Evolutionary conservation across 2,888 invertebrate species (phyloP), one percentile per base, ranked within the genome.

Genomic region (Platerodrilus igneus): DNA sequence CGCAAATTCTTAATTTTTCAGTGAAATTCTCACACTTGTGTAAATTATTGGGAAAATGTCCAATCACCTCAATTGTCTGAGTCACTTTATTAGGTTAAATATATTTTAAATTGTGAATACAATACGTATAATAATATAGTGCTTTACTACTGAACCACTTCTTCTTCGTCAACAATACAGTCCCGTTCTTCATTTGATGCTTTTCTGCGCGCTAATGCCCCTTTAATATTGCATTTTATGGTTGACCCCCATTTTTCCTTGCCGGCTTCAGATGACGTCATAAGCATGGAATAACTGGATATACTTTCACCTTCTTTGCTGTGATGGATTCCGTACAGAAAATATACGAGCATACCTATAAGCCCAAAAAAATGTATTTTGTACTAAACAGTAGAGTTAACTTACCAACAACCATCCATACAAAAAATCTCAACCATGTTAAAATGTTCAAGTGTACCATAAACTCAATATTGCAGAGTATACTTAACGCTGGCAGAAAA

Each of bases 361-460:
- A 34, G 37, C 44, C 26, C 16, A 47, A 27, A 48, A 20, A 39
- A 44, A 20, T 21, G 10, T 32, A 11, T 25, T 15, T 36, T 20
- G 29, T 8, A 26, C 15, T 29, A 6, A 10, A 13, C 10, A 15
- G 28, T 4, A n/a, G 13, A 10, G 17, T 30, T 2, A 17, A 34
- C 72, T 70, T 66, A 79, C 90, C 90, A 40, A 89, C 63, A 25
- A 83, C 76, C 76, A 91, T 88, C 91, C 91, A 91, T 27, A 88
- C 80, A 52, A 86, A 77, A 62, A 91, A 90, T 21, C 90, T 73
- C 3, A 87, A 70, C 90, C 90, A 91, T 1, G 90, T 90, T 11
- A 87, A 67, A 1, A 79, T 73, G 48, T 86, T 86, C 34, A 91
- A 70, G 55, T 87, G 86, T 17, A 86, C 79, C 86, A 91, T 90